phyloP scores from a whole-genome alignment of 2,888 invertebrate species.

The Cyrtodaria siliqua region DNA sequence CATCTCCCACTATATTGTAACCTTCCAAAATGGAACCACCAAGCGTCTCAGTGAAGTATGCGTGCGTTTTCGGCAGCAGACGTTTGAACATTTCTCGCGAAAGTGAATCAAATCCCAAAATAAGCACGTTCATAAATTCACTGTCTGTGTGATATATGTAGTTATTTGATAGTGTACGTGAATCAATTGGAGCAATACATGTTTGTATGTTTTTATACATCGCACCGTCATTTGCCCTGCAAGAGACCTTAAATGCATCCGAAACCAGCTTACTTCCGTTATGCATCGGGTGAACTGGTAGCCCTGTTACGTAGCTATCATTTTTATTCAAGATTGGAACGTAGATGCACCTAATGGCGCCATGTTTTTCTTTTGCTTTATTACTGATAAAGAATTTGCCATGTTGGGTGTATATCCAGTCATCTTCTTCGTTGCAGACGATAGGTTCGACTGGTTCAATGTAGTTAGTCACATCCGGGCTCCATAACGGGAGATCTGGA shows the following conservation, averaged over 20 bases:
- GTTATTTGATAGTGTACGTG: slow-evolving; percentile 6
- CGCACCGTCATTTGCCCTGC: slow-evolving; percentile 73
- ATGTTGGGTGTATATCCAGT: slow-evolving; percentile 94
- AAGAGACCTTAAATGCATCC: slow-evolving; percentile 82
- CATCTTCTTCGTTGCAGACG: slow-evolving; percentile 88
- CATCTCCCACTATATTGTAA: slow-evolving; percentile 86
- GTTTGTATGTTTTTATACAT: slow-evolving; percentile 91
- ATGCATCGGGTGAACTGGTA: slow-evolving; percentile 67
- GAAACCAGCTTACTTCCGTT: slow-evolving; percentile 72
- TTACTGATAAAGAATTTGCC: slow-evolving; percentile 88
- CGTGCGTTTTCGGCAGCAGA: slow-evolving; percentile 80
- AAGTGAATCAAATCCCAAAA: slow-evolving; percentile 96
- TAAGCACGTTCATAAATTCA: slow-evolving; percentile 90
- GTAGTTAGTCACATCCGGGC: slow-evolving; percentile 92
- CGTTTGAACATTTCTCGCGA: slow-evolving; percentile 90
- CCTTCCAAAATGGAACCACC: slow-evolving; percentile 89
- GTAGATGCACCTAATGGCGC: slow-evolving; percentile 88
- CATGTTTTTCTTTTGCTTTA: slow-evolving; percentile 86
- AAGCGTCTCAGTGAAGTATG: slow-evolving; percentile 77
- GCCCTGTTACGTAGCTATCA: slow-evolving; percentile 67
- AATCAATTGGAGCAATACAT: slow-evolving; percentile 86
- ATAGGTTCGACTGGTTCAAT: slow-evolving; percentile 89
- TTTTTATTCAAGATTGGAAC: slow-evolving; percentile 84
- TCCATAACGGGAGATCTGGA: slow-evolving; percentile 89
- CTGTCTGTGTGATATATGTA: background rate